Evolutionary conservation across 2,797 vertebrate species (phyloP), one percentile per base, ranked within the genome.

Genomic region (Gymnodraco acuticeps): DNA sequence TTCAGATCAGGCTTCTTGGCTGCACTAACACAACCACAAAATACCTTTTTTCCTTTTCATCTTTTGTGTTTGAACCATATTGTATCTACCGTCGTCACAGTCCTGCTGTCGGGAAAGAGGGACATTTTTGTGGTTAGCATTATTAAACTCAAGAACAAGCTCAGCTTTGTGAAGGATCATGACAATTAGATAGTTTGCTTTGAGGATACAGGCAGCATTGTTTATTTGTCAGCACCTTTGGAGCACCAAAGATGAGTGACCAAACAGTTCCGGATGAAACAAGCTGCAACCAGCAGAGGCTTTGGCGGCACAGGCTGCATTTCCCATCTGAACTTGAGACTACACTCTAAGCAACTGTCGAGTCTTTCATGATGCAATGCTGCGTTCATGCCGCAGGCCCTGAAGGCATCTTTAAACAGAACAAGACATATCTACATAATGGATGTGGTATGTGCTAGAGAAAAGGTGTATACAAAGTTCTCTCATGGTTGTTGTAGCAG

Each of bases 301-400:
- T 46, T 50, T 8, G 7, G 62, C 51, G 19, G 38, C 48, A 6
- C 33, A 11, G 50, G 48, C 55, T 46, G 46, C 45, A 12, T 84
- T 63, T 82, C 55, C 51, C 23, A 71, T 82, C 72, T 84, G 70
- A 88, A 87, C 78, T 74, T 2, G 8, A 77, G 69, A 58, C 55
- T 69, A 20, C 59, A 33, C 38, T 38, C 41, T 70, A 41, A 64
- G 71, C 65, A 51, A 46, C 78, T 84, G 80, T 82, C 84, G 82
- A 70, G 60, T 12, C 72, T 87, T 83, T 89, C 82, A 86, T 88
- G 86, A 88, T 87, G 88, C 87, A 90, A 89, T 70, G 78, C 74
- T 78, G 69, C 13, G 59, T 78, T 85, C 70, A 77, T 51, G 66
- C 75, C 75, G 76, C 56, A 46, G 45, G 19, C 53, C 87, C 79